Evolutionary conservation across 2,888 invertebrate species (phyloP).

Genomic region (Drosophila borborema): DNA sequence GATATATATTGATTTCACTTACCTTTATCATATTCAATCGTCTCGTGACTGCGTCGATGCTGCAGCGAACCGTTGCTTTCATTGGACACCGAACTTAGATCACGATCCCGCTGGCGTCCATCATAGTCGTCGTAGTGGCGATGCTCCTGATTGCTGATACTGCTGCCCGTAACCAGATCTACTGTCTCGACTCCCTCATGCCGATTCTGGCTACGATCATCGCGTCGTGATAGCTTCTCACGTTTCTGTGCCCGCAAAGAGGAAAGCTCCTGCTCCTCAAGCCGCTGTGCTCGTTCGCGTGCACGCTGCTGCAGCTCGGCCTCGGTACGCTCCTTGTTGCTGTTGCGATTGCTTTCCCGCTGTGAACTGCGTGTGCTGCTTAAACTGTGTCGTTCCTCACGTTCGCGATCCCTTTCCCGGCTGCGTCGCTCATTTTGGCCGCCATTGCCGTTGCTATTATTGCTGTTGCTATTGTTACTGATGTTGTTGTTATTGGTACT

Average conservation of each 20-base stretch:
- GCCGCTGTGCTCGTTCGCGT: constrained; percentile 70
- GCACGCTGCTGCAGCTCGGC: constrained; percentile 75
- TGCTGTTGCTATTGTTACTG: constrained; percentile 13
- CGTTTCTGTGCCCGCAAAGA: constrained; percentile 70
- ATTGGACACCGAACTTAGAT: constrained; percentile 87
- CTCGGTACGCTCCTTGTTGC: constrained; percentile 77
- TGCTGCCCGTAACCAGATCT: constrained; percentile 52
- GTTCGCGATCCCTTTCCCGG: constrained; percentile 70
- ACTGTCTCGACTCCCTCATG: constrained; percentile 67
- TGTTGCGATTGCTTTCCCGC: constrained; percentile 80
- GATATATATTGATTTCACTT: neutral
- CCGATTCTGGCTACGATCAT: constrained; percentile 77
- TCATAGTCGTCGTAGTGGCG: constrained; percentile 78
- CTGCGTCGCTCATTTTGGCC: constrained; percentile 52
- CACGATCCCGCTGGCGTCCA: constrained; percentile 87
- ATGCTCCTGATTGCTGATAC: constrained; percentile 45
- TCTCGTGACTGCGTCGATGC: constrained; percentile 87
- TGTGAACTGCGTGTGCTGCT: constrained; percentile 76
- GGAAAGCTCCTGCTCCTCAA: constrained; percentile 59
- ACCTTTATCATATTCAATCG: constrained; percentile 88
- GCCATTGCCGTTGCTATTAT: constrained; percentile 35
- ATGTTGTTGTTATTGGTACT: constrained; percentile 8
- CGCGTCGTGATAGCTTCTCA: constrained; percentile 77
- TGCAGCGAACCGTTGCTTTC: constrained; percentile 86
- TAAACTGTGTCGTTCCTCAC: constrained; percentile 78